Conservation (phyloP, 2,888 invertebrate species). For the Oscheius sp. region DNA sequence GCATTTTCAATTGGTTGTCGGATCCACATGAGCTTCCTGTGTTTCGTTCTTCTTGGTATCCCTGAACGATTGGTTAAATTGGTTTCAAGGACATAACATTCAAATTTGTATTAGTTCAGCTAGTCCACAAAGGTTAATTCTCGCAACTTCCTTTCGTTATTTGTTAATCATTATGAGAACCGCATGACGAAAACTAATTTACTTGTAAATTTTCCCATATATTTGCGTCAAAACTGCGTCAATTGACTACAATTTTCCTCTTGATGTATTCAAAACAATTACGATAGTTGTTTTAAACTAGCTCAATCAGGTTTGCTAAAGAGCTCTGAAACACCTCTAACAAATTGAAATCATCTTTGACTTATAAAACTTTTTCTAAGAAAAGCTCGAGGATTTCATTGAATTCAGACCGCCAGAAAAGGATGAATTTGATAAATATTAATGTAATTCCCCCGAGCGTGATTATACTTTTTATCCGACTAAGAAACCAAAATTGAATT, state of each 20-base stretch:
- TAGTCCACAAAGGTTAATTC: background rate
- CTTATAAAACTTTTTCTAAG: too few relatives aligned
- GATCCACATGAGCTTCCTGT: slow-evolving; percentile 18
- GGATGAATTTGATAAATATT: too few relatives aligned
- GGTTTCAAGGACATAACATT: background rate
- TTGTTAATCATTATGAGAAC: background rate
- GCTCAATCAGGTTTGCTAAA: too few relatives aligned
- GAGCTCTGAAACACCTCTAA: too few relatives aligned
- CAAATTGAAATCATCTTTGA: too few relatives aligned
- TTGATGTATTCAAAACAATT: too few relatives aligned
- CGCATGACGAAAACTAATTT: background rate
- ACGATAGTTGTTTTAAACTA: too few relatives aligned
- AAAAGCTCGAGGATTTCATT: too few relatives aligned
- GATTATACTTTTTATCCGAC: background rate
- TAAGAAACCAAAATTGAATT: background rate
- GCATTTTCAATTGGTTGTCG: slow-evolving; percentile 25
- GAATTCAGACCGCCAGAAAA: too few relatives aligned
- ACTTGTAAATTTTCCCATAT: background rate
- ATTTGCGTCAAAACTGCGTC: background rate
- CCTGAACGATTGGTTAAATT: background rate
- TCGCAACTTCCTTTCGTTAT: background rate
- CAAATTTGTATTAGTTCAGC: background rate
- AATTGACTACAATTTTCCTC: background rate
- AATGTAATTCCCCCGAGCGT: too few relatives aligned
- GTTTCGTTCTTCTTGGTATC: slow-evolving; percentile 6